Conservation (phyloP, 2,797 vertebrate genomes). For the Acanthurus lineatus region DNA sequence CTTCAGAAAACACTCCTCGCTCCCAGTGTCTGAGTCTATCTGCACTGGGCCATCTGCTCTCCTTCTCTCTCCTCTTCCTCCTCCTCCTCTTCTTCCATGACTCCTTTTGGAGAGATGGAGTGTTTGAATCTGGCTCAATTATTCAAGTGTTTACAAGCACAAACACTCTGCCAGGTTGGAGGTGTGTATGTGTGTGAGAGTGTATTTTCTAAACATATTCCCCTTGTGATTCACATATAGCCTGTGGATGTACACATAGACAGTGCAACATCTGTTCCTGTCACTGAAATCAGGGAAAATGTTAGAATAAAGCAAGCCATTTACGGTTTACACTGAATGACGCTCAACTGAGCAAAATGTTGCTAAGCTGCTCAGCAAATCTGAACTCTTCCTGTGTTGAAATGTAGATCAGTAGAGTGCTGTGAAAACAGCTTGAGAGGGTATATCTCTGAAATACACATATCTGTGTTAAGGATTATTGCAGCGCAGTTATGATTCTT, state of each 20-base stretch:
- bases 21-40: constrained; percentile 90
- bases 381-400: constrained; percentile 22
- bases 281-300: constrained; percentile 48
- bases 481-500: constrained; percentile 23
- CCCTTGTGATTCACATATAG: constrained; percentile 59
- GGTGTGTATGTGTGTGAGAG: constrained; percentile 55
- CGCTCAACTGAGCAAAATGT: constrained; percentile 27
- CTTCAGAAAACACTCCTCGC: constrained; percentile 80
- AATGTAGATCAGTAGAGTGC: constrained; percentile 22
- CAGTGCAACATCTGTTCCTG: constrained; percentile 68
- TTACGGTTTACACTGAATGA: constrained; percentile 45
- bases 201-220: constrained; percentile 56
- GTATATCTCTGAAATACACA: constrained; percentile 1
- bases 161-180: constrained; percentile 76
- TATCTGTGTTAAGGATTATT: constrained; percentile 3
- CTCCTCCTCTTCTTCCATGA: constrained; percentile 78
- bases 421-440: constrained; percentile 45
- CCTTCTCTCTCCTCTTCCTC: constrained; percentile 68
- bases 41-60: constrained; percentile 96
- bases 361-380: constrained; percentile 22
- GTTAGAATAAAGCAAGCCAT: constrained; percentile 30
- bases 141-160: constrained; percentile 94
- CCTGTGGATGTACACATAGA: constrained; percentile 57
- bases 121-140: constrained; percentile 90
- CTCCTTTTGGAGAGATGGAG: constrained; percentile 75